phyloP scores from a whole-genome alignment of 2,888 invertebrate species.

The Eristalinus aeneus region DNA sequence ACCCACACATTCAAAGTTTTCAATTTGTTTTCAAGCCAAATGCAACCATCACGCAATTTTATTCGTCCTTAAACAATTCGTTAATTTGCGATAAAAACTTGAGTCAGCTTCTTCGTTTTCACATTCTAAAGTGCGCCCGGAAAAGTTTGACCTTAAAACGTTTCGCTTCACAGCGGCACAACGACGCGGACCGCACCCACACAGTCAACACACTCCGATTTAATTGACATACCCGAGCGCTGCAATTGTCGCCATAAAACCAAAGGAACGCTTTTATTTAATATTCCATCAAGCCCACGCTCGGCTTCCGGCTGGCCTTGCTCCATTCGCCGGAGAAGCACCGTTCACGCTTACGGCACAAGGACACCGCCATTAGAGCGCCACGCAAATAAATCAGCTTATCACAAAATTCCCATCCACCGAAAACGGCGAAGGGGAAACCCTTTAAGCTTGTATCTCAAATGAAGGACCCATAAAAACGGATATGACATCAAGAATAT shows the following conservation, averaged over 20 bases:
- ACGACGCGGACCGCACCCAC: neutral
- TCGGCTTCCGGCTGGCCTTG: neutral
- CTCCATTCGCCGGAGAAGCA: neutral
- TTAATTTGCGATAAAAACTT: constrained; percentile 1
- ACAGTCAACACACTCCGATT: constrained; percentile 5
- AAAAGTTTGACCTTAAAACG: constrained; percentile 1
- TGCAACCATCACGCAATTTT: neutral
- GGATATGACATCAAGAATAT: constrained; percentile 52
- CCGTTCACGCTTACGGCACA: neutral
- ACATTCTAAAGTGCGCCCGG: neutral
- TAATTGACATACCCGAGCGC: constrained; percentile 36
- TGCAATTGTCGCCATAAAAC: constrained; percentile 28
- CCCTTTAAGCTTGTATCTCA: constrained; percentile 41
- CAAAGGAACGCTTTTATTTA: constrained; percentile 31
- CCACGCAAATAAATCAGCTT: constrained; percentile 43
- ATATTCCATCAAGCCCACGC: constrained; percentile 15
- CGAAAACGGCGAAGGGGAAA: neutral
- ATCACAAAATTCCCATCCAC: constrained; percentile 34
- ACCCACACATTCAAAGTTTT: neutral
- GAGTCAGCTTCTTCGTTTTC: neutral
- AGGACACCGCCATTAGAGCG: constrained; percentile 16
- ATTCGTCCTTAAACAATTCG: neutral
- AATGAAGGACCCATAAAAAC: constrained; percentile 46
- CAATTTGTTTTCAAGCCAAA: neutral
- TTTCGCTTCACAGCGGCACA: neutral